These are phyloP conservation scores for Malurus leucopterus DNA, from an alignment of 2,797 vertebrate species.

Conservation along the genomic window DNA sequence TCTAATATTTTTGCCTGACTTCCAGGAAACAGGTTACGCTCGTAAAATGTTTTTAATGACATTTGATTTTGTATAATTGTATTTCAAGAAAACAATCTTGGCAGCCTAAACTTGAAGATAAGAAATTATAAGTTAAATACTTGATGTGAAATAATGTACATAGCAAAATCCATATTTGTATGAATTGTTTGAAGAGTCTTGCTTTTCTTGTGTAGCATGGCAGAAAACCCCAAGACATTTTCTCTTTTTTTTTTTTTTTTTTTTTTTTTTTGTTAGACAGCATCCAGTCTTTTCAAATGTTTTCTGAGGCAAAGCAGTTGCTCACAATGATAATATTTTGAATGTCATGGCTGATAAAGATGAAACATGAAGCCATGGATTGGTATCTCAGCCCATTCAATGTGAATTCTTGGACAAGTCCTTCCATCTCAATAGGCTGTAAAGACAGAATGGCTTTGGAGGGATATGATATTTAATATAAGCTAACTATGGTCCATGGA, in stretches of 20 bases:
- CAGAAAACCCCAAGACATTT: background rate
- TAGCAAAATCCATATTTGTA: background rate
- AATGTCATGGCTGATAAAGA: background rate
- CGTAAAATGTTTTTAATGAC: background rate
- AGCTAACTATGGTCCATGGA: background rate
- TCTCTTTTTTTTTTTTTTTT: background rate
- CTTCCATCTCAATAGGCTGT: background rate
- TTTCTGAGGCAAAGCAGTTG: background rate
- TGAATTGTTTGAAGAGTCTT: background rate
- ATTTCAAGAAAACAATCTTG: background rate
- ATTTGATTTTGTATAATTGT: background rate
- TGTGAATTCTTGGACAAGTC: background rate
- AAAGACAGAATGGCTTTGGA: background rate
- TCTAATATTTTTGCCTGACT: background rate
- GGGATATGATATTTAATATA: background rate
- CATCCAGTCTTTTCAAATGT: background rate
- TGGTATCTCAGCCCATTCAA: background rate
- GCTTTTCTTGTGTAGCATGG: background rate
- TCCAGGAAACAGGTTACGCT: background rate
- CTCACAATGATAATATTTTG: background rate
- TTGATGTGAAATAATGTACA: background rate
- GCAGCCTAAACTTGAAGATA: background rate
- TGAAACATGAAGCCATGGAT: background rate
- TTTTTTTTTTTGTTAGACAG: background rate
- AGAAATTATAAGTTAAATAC: background rate